These are phyloP conservation scores for Entomobrya multifasciata DNA, from an alignment of 2,888 invertebrate species.

Conservation along the genomic window DNA sequence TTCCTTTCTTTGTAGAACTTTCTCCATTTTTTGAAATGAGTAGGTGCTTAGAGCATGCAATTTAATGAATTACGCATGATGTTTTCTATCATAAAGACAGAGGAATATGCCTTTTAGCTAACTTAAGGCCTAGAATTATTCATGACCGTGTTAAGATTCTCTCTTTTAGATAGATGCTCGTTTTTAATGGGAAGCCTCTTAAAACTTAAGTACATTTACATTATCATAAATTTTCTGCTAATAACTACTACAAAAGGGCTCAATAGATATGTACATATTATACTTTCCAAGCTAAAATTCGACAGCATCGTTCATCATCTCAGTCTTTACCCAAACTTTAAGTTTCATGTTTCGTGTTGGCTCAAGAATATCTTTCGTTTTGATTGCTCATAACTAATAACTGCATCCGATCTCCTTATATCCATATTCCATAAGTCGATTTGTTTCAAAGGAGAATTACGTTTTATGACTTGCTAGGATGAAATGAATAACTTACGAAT, in stretches of 20 bases:
- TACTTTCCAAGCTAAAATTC: background rate
- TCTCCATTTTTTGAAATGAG: constrained; percentile 40
- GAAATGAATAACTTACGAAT: no score
- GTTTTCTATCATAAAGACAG: constrained; percentile 14
- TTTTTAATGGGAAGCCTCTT: constrained; percentile 5
- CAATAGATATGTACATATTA: no score
- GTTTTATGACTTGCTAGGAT: no score
- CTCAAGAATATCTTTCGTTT: no score
- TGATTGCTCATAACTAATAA: no score
- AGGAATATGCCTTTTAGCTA: constrained; percentile 34
- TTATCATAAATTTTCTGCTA: background rate
- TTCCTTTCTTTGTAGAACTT: constrained; percentile 16
- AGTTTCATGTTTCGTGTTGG: no score
- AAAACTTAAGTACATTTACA: constrained; percentile 2
- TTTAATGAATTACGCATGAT: constrained; percentile 37
- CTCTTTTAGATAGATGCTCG: background rate
- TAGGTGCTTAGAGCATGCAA: constrained; percentile 25
- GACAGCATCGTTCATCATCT: background rate
- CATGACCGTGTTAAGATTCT: constrained; percentile 19
- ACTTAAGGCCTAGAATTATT: constrained; percentile 16
- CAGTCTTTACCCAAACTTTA: no score
- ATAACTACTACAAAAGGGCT: no score
- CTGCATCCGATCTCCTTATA: no score
- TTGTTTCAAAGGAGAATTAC: no score
- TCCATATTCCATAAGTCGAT: no score